Percentiles rank a stretch among this genome's conserved stretches.
phyloP scores from a whole-genome alignment of 2,888 invertebrate genomes.

The Chalcis sispes region DNA sequence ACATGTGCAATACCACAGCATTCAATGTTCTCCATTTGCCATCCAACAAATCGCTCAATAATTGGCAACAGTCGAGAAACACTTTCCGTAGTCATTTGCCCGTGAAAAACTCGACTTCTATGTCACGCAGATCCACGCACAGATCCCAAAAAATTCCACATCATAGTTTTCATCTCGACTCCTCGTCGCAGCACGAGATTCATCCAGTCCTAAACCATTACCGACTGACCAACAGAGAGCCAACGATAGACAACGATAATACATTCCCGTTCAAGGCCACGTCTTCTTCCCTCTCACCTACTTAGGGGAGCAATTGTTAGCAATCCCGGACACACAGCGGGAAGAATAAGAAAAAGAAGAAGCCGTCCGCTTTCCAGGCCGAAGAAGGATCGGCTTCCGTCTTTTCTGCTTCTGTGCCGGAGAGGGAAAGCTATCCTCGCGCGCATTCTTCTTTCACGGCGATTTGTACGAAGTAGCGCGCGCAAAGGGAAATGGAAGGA shows the following conservation, averaged over 20 bases:
- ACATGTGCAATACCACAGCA: too few species aligned
- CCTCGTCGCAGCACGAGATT: background rate
- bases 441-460: too few species aligned
- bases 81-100: background rate
- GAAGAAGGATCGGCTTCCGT: too few species aligned
- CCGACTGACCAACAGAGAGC: background rate
- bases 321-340: slow-evolving; percentile 4
- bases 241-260: too few species aligned
- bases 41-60: background rate
- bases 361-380: too few species aligned
- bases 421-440: too few species aligned
- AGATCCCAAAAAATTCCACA: background rate
- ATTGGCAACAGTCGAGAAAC: background rate
- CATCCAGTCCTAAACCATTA: slow-evolving; percentile 22
- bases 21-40: too few species aligned
- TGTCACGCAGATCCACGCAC: too few species aligned
- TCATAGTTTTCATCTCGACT: too few species aligned
- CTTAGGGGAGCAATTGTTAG: background rate
- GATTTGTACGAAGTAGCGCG: too few species aligned
- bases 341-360: background rate
- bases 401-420: too few species aligned
- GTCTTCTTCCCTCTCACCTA: slow-evolving; percentile 1
- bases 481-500: too few species aligned
- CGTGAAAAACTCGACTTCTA: slow-evolving; percentile 18
- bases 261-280: background rate